phyloP scores from a whole-genome alignment of 2,113 vertebrate genomes.

The Ursus arctos region DNA sequence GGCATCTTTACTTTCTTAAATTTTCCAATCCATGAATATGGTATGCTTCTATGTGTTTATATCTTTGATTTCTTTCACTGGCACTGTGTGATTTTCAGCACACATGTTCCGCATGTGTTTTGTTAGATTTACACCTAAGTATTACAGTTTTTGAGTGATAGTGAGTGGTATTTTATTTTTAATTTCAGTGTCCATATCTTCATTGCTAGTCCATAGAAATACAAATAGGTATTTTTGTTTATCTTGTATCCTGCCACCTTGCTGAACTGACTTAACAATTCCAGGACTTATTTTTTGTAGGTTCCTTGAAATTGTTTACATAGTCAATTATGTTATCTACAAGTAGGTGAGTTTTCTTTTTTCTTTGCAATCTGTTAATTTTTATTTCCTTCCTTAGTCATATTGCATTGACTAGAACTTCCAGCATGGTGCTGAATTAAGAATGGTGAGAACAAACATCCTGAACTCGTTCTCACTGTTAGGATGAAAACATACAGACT shows the following conservation, averaged over 20 bases:
- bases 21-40: not conserved
- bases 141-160: not conserved
- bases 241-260: not conserved
- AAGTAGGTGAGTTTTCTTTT: not conserved
- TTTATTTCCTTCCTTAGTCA: not conserved
- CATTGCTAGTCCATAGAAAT: not conserved
- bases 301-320: not conserved
- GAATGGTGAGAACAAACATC: not conserved
- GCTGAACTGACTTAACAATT: not conserved
- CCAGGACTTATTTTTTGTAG: not conserved
- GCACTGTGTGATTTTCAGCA: not conserved
- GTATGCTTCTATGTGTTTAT: not conserved
- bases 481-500: not conserved
- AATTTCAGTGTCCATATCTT: not conserved
- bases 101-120: not conserved
- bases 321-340: not conserved
- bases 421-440: not conserved
- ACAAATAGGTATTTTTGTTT: not conserved
- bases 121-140: not conserved
- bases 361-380: not conserved
- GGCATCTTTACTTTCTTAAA: not conserved
- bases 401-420: not conserved
- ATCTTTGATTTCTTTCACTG: not conserved
- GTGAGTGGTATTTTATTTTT: not conserved
- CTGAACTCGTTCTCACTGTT: not conserved